A percentile compares a stretch with the other conserved stretches of the same genome.
Conservation (phyloP, 53 echinoderm and acorn worm species). For the Echinometra lucunter region DNA sequence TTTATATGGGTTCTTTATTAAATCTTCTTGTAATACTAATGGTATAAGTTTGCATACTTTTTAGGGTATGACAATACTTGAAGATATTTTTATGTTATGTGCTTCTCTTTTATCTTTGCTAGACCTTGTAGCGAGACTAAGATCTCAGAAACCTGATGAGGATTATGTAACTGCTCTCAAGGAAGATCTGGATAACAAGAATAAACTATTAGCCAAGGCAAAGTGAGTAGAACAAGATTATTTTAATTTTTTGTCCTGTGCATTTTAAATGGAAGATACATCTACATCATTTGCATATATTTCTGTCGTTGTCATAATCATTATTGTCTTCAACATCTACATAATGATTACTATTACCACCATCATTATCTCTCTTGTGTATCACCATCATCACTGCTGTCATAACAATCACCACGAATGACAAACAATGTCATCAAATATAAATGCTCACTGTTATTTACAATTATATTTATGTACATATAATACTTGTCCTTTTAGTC, state of each 20-base stretch:
- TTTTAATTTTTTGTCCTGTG: too few species aligned
- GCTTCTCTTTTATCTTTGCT: not conserved
- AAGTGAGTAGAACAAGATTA: conserved; percentile 77
- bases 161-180: conserved; percentile 73
- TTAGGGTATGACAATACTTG: too few species aligned
- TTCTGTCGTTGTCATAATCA: not conserved
- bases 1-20: too few species aligned
- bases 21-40: too few species aligned
- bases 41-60: too few species aligned
- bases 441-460: too few species aligned
- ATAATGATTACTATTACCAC: not conserved
- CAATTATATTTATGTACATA: not conserved
- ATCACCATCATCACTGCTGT: not conserved
- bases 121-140: not conserved
- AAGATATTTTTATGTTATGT: not conserved
- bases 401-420: not conserved
- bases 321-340: not conserved
- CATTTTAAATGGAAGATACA: too few species aligned
- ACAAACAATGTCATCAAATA: too few species aligned
- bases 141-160: conserved; percentile 31
- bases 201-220: conserved; percentile 88
- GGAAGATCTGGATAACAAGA: conserved; percentile 86
- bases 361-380: not conserved
- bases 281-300: too few species aligned
- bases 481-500: not conserved